Evolutionary conservation across 1,140 invertebrate genomes (phyloP).

Genomic region (Drosophila tristis): DNA sequence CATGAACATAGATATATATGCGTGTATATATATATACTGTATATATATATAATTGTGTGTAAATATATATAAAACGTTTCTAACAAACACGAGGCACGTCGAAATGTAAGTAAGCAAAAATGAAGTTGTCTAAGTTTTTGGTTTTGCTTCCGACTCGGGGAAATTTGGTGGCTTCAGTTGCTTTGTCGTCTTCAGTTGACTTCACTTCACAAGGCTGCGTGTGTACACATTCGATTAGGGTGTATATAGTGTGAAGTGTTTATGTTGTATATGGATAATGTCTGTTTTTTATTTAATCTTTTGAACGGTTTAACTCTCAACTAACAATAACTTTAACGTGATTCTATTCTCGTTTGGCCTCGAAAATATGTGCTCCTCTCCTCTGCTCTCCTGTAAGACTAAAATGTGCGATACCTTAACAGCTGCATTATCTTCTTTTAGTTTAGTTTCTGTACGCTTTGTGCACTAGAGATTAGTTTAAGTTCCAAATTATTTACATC

Average conservation of each 20-base stretch:
- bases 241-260: conserved; percentile 16
- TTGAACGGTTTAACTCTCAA: conserved; percentile 63
- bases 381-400: conserved; percentile 55
- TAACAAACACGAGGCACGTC: conserved; percentile 80
- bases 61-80: conserved; percentile 76
- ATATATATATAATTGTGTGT: conserved; percentile 45
- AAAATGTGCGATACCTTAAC: conserved; percentile 75
- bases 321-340: conserved; percentile 78
- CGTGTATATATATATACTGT: conserved; percentile 43
- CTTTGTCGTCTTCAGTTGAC: conserved; percentile 68
- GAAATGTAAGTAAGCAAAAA: conserved; percentile 79
- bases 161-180: conserved; percentile 79
- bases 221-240: conserved; percentile 27
- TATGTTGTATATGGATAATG: conserved; percentile 60
- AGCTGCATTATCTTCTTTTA: conserved; percentile 62
- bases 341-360: conserved; percentile 30
- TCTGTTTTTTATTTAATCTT: conserved; percentile 59
- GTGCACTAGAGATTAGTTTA: conserved; percentile 67
- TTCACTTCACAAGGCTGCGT: conserved; percentile 65
- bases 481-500: conserved; percentile 75
- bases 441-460: conserved; percentile 51
- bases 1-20: conserved; percentile 48
- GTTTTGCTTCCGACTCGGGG: conserved; percentile 72
- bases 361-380: conserved; percentile 55
- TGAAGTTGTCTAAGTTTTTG: conserved; percentile 49